These are phyloP conservation scores for Amiota minor DNA, from an alignment of 2,888 invertebrate genomes.

Conservation along the genomic window DNA sequence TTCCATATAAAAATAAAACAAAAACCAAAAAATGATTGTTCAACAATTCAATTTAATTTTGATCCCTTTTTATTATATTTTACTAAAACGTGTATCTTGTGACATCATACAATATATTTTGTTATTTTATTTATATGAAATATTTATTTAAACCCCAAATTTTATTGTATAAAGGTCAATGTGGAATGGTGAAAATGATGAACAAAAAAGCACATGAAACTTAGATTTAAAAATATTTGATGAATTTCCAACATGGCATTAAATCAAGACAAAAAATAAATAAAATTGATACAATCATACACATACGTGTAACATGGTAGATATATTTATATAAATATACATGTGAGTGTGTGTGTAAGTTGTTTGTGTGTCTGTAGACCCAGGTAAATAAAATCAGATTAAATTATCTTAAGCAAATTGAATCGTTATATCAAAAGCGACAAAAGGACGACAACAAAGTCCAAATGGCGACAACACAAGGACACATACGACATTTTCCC, in stretches of 20 bases:
- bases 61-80: constrained; percentile 63
- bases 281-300: constrained; percentile 24
- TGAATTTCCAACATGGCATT: constrained; percentile 26
- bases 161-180: too few species aligned
- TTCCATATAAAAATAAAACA: too few species aligned
- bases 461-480: constrained; percentile 15
- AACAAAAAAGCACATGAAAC: too few species aligned
- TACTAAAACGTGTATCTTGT: too few species aligned
- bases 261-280: neutral
- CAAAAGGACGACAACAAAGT: constrained; percentile 7
- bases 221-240: neutral
- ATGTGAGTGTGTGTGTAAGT: neutral
- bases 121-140: too few species aligned
- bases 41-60: constrained; percentile 70
- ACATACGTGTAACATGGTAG: constrained; percentile 17
- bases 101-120: too few species aligned
- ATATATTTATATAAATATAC: constrained; percentile 53
- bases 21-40: constrained; percentile 51
- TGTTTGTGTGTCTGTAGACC: constrained; percentile 27
- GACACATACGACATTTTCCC: constrained; percentile 19
- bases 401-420: constrained; percentile 67
- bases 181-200: too few species aligned
- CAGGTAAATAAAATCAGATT: constrained; percentile 66
- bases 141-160: too few species aligned
- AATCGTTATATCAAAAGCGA: constrained; percentile 50